Conservation (phyloP, 2,797 vertebrate species). For the Aeoliscus strigatus region DNA sequence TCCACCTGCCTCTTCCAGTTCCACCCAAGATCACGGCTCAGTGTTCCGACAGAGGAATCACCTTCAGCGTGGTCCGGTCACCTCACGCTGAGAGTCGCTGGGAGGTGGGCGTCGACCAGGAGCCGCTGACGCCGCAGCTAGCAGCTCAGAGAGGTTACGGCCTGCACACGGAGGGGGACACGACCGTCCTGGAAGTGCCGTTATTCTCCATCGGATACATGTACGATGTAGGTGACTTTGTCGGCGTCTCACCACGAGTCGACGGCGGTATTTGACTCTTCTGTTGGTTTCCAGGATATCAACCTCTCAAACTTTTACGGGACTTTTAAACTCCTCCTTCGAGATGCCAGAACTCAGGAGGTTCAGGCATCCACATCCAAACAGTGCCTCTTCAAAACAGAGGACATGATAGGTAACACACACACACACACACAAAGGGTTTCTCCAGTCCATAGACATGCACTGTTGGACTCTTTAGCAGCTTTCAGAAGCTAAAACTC, state of each 20-base stretch:
- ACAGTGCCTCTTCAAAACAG: conserved; percentile 65
- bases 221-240: conserved; percentile 67
- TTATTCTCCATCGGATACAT: conserved; percentile 68
- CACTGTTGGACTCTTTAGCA: too few species aligned
- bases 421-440: too few species aligned
- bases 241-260: too few species aligned
- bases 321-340: conserved; percentile 64
- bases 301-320: conserved; percentile 56
- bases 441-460: too few species aligned
- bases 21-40: conserved; percentile 53
- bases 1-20: too few species aligned
- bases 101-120: conserved; percentile 66
- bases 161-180: conserved; percentile 48
- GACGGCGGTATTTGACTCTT: too few species aligned
- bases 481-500: too few species aligned
- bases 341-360: conserved; percentile 68
- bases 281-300: conserved; percentile 61
- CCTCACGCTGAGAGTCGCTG: conserved; percentile 50
- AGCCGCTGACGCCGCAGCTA: conserved; percentile 54
- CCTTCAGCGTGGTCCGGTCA: conserved; percentile 30
- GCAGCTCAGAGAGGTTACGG: conserved; percentile 58
- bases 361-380: conserved; percentile 61
- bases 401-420: conserved; percentile 73
- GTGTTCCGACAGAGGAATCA: conserved; percentile 49
- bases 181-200: conserved; percentile 65